Base-by-base conservation (phyloP, 2,113 vertebrate genomes). In the Nematolebias whitei region DNA sequence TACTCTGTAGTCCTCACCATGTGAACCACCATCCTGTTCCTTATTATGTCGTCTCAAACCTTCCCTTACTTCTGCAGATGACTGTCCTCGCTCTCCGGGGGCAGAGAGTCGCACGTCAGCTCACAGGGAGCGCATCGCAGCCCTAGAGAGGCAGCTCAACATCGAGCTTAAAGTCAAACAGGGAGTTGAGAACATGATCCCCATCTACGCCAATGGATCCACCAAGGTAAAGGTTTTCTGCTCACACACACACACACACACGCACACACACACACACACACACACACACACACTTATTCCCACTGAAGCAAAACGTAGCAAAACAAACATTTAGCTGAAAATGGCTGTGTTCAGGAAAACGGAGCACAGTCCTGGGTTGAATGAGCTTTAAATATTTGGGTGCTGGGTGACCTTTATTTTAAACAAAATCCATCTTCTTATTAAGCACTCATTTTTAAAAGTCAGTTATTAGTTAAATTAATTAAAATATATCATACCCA, bases 141-240 rank as follows among this genome's bases (percentile, higher is more conserved):
- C 94, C 12, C 81, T 97, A 84, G 93, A 97, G 85, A 93, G 95
- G 63, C 95, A 96, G 88, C 91, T 97, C 68, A 94, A 95, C 87
- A 97, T 97, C 0, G 95, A 97, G 88, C 90, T 96, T 74, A 95
- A 95, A 86, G 94, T 96, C 88, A 96, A 96, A 72, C 94, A 96
- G 67, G 95, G 95, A 2, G 95, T 95, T 0, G 95, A 97, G 75
- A 97, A 97, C 79, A 96, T 97, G 95, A 95, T 97, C 84, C 95
- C 95, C 65, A 94, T 94, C 59, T 97, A 96, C 59, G 92, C 94
- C 80, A 95, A 95, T 0, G 95, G 95, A 68, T 90, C 89, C 69
- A 92, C 92, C 52, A 96, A 97, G 93, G 95, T 97, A 32, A 16
- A 20, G 19, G 26, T 11, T 1, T 18, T 5, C 8, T 1, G 58